Evolutionary conservation across 2,888 invertebrate genomes (phyloP).

Genomic region (Megamerina dolium): DNA sequence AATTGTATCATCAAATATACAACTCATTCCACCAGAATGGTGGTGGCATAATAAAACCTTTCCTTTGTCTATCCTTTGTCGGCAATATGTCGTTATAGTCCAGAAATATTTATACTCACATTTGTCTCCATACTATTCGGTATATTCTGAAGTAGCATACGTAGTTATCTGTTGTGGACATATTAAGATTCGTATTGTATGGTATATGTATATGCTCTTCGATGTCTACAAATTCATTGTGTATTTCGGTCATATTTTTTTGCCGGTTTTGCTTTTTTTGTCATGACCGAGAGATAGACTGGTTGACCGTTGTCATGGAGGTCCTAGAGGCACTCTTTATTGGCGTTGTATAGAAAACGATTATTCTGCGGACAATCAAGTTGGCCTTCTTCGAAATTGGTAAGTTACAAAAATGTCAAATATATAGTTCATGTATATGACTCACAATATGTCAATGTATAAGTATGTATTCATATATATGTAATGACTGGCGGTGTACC

Average conservation of each 20-base stretch:
- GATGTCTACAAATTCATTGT: slow-evolving; percentile 78
- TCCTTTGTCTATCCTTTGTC: slow-evolving; percentile 71
- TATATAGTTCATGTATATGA: too few relatives aligned
- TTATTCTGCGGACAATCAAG: slow-evolving; percentile 68
- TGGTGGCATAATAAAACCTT: slow-evolving; percentile 81
- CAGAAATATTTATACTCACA: slow-evolving; percentile 66
- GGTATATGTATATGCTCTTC: slow-evolving; percentile 38
- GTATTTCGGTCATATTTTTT: slow-evolving; percentile 74
- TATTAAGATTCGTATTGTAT: slow-evolving; percentile 38
- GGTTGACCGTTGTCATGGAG: slow-evolving; percentile 65
- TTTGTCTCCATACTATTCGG: slow-evolving; percentile 67
- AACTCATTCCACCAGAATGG: slow-evolving; percentile 76
- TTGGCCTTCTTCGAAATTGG: slow-evolving; percentile 74
- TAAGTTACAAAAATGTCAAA: too few relatives aligned
- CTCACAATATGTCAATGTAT: too few relatives aligned
- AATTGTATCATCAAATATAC: slow-evolving; percentile 56
- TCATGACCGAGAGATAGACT: slow-evolving; percentile 56
- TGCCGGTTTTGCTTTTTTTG: slow-evolving; percentile 74
- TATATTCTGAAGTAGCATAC: slow-evolving; percentile 73
- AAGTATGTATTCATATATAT: too few relatives aligned
- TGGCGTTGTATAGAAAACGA: slow-evolving; percentile 73
- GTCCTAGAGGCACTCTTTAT: slow-evolving; percentile 69
- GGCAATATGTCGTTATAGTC: slow-evolving; percentile 66
- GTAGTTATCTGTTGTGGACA: slow-evolving; percentile 69
- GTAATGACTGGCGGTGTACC: too few relatives aligned